Percentiles rank a stretch among this genome's conserved stretches.
Conservation (phyloP, 2,888 invertebrate genomes). For the Oscheius sp. region DNA sequence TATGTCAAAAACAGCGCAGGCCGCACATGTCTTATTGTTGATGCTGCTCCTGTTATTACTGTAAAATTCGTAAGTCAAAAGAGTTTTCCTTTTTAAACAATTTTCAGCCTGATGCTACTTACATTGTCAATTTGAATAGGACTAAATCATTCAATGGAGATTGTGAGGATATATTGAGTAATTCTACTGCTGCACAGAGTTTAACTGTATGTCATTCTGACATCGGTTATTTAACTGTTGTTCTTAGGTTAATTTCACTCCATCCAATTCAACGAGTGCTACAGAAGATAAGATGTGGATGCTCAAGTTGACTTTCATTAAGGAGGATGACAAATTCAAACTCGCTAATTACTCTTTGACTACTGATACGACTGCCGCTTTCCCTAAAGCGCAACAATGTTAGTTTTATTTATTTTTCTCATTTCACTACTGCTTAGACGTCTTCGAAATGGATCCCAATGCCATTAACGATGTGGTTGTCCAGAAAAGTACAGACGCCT, state of each 20-base stretch:
- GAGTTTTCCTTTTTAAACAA: background rate
- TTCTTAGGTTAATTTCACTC: conserved; percentile 49
- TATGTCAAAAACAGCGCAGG: conserved; percentile 17
- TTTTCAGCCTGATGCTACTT: conserved; percentile 13
- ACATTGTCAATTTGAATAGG: conserved; percentile 37
- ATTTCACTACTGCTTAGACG: background rate
- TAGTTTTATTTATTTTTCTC: background rate
- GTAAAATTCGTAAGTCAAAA: conserved; percentile 33
- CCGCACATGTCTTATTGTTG: conserved; percentile 51
- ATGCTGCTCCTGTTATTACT: conserved; percentile 39
- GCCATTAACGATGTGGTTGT: conserved; percentile 35
- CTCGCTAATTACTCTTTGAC: conserved; percentile 50
- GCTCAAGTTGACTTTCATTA: conserved; percentile 44
- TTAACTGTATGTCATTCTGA: conserved; percentile 38
- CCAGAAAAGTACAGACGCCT: background rate
- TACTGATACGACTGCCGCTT: conserved; percentile 36
- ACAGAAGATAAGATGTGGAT: conserved; percentile 40
- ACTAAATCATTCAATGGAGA: conserved; percentile 38
- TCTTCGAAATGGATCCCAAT: conserved; percentile 4
- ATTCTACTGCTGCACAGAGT: conserved; percentile 39
- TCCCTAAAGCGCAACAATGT: conserved; percentile 27
- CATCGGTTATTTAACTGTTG: background rate
- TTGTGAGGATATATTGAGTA: conserved; percentile 32
- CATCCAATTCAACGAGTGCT: conserved; percentile 37
- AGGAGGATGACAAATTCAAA: conserved; percentile 10